Base-by-base conservation (phyloP, 2,888 invertebrate species). In the Acanthosepion lycidas region DNA sequence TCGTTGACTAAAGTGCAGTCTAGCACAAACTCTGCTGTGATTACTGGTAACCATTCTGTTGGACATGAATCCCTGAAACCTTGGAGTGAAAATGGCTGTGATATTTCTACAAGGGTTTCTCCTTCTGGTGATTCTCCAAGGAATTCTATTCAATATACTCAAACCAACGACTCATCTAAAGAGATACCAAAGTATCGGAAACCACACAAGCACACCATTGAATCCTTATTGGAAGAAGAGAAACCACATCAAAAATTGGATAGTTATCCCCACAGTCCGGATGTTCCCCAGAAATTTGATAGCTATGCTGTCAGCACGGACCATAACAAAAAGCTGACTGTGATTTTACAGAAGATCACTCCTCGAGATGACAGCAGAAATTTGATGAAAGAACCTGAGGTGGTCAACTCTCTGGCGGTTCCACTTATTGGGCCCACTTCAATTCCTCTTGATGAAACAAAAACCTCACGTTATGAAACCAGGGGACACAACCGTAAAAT, bases 171-270 rank as follows among this genome's bases (percentile, higher is more conserved):
- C 64, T 94, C 26, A 42, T 48, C 64, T 33, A 94, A 64, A 59
- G 94, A 55, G 48, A 94, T 94, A 48, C 64, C 94, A 33, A 94
- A 94, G 42, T 94, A 94, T 55, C 28, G 94, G 0, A 94, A 94
- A 59, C 94, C 94, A 33, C 94, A 94, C 42, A 94, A 94, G 59
- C 94, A 94, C 33, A 64, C 94, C 8, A 94, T 94, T 64, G 94
- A 64, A 64, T 94, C 94, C 28, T 94, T 64, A n/a, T 59, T 55
- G 51, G 94, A 64, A 23, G 55, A 94, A 18, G 94, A 64, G 55
- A 64, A 94, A 59, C 94, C 64, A 48, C n/a, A 48, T 94, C 42
- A 55, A 64, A 94, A 94, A 94, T 48, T 64, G 8, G 94, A 94
- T 64, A 94, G 33, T 64, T 64, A 51, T 48, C n/a, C 53, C 28